Evolutionary conservation across 1,140 invertebrate genomes (phyloP).

Genomic region (Drosophila biarmipes): DNA sequence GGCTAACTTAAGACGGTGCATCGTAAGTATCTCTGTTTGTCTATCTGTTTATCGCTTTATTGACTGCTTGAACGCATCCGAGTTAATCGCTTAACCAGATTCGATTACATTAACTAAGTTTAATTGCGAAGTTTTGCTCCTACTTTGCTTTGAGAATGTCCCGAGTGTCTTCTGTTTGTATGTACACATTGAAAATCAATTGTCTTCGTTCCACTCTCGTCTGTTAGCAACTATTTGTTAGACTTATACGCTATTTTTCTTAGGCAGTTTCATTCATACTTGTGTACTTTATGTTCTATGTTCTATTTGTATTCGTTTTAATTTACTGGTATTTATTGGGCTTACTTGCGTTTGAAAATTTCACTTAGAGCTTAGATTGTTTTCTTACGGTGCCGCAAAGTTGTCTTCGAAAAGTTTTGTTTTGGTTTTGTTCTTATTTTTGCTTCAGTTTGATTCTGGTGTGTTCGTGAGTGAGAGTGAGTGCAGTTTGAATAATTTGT

Average conservation of each 20-base stretch:
- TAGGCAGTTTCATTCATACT: slow-evolving; percentile 82
- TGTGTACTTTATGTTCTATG: slow-evolving; percentile 60
- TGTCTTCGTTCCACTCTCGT: slow-evolving; percentile 21
- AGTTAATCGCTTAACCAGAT: slow-evolving; percentile 56
- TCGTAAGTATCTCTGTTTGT: slow-evolving; percentile 49
- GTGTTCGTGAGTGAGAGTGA: slow-evolving; percentile 40
- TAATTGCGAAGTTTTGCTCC: slow-evolving; percentile 83
- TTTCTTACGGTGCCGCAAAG: slow-evolving; percentile 67
- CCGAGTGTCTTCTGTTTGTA: slow-evolving; percentile 40
- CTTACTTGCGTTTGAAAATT: slow-evolving; percentile 39
- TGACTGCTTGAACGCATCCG: slow-evolving; percentile 68
- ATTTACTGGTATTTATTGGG: slow-evolving; percentile 54
- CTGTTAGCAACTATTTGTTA: slow-evolving; percentile 66
- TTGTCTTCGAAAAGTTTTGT: slow-evolving; percentile 62
- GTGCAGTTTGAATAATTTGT: slow-evolving; percentile 72
- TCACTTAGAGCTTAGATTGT: slow-evolving; percentile 41
- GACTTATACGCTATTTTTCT: slow-evolving; percentile 69
- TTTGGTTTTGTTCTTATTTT: slow-evolving; percentile 16
- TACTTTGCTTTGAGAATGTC: slow-evolving; percentile 70
- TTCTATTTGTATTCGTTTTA: slow-evolving; percentile 48
- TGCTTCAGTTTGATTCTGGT: slow-evolving; percentile 35
- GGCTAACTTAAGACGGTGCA: slow-evolving; percentile 72
- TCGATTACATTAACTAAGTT: slow-evolving; percentile 74
- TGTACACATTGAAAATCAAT: slow-evolving; percentile 65
- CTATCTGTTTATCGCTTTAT: slow-evolving; percentile 63